Evolutionary conservation across 37 sponge, comb jelly and placozoan genomes (phyloP), one percentile per base, ranked within the genome.

Genomic region (Cladorhizidae sp.): DNA sequence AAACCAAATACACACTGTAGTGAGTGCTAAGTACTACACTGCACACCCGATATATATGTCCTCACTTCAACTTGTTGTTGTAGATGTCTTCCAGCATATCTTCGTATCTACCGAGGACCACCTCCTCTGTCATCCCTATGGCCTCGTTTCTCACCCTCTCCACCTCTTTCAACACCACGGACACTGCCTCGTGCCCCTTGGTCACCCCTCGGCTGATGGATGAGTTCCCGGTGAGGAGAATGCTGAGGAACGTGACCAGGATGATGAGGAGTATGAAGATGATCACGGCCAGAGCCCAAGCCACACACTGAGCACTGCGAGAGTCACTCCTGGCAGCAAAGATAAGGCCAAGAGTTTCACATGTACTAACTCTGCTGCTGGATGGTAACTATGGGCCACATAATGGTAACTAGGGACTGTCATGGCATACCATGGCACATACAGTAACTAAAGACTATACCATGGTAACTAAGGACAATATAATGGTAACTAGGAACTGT

Each of bases 211-310:
- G 39, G 37, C 42, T 79, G 45, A 79, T 55, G 74, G 73, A 69
- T 54, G 52, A 26, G 79, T 78, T 89, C 1, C 79, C 89, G 22
- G 67, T 43, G 23, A 89, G 74, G 21, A 83, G 67, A 38, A 89
- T n/a, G 25, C 42, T n/a, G 35, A 89, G 38, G 26, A 89, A 79
- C 25, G 69, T 59, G 12, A 41, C 2, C 51, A 89, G 75, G 14
- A 73, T 28, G 25, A 83, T 29, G 25, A 78, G 49, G 38, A 62
- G 23, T 29, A 67, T 8, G 40, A 83, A 12, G 51, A 83, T 25
- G 14, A 14, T 49, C 35, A 72, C 49, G 9, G 67, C 67, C 69
- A 89, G 41, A 3, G 77, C 37, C 84, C 84, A 83, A 0, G 73
- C 80, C 26, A 73, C 25, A 50, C 70, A 50, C 45, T 76, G 82